phyloP scores from a whole-genome alignment of 37 sponge, comb jelly and placozoan genomes.

The Halichondria panicea region DNA sequence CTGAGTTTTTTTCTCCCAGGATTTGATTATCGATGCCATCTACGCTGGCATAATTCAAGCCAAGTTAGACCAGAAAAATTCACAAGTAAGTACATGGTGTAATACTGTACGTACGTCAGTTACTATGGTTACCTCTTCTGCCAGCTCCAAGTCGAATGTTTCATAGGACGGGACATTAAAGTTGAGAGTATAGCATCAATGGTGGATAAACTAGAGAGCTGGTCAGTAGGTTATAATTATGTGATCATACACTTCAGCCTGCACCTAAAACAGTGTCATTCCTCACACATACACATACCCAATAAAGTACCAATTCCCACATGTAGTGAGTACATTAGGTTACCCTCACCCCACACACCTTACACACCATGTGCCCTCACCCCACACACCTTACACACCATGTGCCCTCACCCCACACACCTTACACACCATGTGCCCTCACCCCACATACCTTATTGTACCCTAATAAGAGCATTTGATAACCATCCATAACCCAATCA shows the following conservation, averaged over 20 bases:
- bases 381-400: too few relatives aligned
- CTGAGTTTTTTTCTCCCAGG: conserved; percentile 25
- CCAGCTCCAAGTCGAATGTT: conserved; percentile 75
- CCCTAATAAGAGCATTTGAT: too few relatives aligned
- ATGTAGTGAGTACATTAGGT: too few relatives aligned
- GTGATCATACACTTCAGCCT: not conserved
- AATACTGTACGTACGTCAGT: not conserved
- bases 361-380: too few relatives aligned
- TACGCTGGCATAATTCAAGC: conserved; percentile 84
- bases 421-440: too few relatives aligned
- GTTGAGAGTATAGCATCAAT: conserved; percentile 41
- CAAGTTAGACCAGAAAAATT: conserved; percentile 80
- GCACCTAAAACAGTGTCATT: not conserved
- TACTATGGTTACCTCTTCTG: not conserved
- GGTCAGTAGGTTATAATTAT: conserved; percentile 39
- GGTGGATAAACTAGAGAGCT: conserved; percentile 64
- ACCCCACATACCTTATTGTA: too few relatives aligned
- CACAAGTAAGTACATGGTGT: conserved; percentile 29
- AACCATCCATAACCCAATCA: too few relatives aligned
- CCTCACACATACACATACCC: not conserved
- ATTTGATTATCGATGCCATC: conserved; percentile 88
- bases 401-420: too few relatives aligned
- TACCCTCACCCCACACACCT: too few relatives aligned
- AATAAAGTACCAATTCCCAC: too few relatives aligned
- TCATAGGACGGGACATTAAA: conserved; percentile 84